phyloP scores from a whole-genome alignment of 2,797 vertebrate species.

The Melanotaenia trifasciata region DNA sequence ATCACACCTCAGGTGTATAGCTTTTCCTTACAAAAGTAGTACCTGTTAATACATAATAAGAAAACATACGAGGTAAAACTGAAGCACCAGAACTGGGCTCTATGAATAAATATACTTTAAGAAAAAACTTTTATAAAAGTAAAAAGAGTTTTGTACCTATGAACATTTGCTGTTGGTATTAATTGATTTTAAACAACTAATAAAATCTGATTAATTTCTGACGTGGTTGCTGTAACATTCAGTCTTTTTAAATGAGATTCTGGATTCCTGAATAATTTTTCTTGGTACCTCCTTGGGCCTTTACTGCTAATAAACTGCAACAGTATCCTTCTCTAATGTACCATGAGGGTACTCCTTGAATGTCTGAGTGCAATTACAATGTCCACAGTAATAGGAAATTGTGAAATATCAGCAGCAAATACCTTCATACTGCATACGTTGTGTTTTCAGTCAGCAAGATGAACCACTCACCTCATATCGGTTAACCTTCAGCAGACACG shows the following conservation, averaged over 20 bases:
- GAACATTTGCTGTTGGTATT: not conserved
- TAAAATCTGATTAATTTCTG: not conserved
- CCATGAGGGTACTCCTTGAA: not conserved
- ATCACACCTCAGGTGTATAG: constrained; percentile 49
- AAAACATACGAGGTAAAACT: constrained; percentile 66
- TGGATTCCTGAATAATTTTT: not conserved
- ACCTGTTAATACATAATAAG: constrained; percentile 53
- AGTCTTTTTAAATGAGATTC: not conserved
- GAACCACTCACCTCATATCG: not conserved
- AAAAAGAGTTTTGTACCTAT: constrained; percentile 14
- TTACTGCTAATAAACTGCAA: not conserved
- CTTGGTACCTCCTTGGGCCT: not conserved
- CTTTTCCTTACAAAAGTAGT: constrained; percentile 50
- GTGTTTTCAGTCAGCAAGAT: not conserved
- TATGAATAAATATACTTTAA: constrained; percentile 4
- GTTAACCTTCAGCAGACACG: not conserved
- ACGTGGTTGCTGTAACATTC: not conserved
- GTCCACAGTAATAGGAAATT: not conserved
- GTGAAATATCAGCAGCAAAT: not conserved
- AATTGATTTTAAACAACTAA: not conserved
- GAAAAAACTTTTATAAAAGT: not conserved
- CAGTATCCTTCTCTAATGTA: not conserved
- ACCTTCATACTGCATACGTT: not conserved
- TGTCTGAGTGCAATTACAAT: not conserved
- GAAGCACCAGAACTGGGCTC: constrained; percentile 33